Percentiles rank a stretch among this genome's conserved stretches.
phyloP scores from a whole-genome alignment of 1,140 invertebrate genomes.

The Maconellicoccus hirsutus region DNA sequence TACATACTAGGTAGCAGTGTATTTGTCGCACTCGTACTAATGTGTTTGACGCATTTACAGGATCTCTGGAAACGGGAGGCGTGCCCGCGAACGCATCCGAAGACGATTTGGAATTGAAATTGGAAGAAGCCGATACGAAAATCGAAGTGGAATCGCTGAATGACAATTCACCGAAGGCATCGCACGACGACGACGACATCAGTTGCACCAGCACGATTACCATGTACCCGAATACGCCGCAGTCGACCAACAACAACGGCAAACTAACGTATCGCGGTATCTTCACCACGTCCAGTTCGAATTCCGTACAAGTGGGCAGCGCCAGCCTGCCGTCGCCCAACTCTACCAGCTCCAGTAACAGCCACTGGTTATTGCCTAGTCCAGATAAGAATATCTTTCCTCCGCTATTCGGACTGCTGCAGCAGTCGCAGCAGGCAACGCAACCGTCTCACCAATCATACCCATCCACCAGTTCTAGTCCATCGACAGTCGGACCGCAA shows the following conservation, averaged over 20 bases:
- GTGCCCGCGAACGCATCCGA: slow-evolving; percentile 44
- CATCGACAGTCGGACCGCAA: slow-evolving; percentile 32
- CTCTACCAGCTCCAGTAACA: slow-evolving; percentile 30
- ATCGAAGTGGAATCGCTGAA: slow-evolving; percentile 45
- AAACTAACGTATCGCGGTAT: slow-evolving; percentile 58
- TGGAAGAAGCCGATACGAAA: slow-evolving; percentile 32
- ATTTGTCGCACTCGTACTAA: too few species aligned
- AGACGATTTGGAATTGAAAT: slow-evolving; percentile 29
- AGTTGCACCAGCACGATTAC: slow-evolving; percentile 51
- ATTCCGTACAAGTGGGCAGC: slow-evolving; percentile 34
- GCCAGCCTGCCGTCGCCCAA: slow-evolving; percentile 32
- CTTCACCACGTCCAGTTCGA: slow-evolving; percentile 49
- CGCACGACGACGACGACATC: slow-evolving; percentile 56
- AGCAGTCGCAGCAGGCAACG: slow-evolving; percentile 27
- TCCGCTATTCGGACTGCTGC: slow-evolving; percentile 42
- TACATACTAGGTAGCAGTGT: too few species aligned
- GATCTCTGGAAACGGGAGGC: slow-evolving; percentile 53
- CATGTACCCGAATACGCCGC: slow-evolving; percentile 33
- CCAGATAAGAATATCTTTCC: slow-evolving; percentile 47
- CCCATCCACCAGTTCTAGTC: slow-evolving; percentile 35
- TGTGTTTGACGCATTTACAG: slow-evolving; percentile 21
- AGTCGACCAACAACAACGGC: slow-evolving; percentile 31
- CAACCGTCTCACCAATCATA: slow-evolving; percentile 35
- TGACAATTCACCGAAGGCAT: slow-evolving; percentile 45
- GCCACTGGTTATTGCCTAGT: slow-evolving; percentile 46